These are phyloP conservation scores for Sipha flava DNA, from an alignment of 1,140 invertebrate species.

Conservation along the genomic window DNA sequence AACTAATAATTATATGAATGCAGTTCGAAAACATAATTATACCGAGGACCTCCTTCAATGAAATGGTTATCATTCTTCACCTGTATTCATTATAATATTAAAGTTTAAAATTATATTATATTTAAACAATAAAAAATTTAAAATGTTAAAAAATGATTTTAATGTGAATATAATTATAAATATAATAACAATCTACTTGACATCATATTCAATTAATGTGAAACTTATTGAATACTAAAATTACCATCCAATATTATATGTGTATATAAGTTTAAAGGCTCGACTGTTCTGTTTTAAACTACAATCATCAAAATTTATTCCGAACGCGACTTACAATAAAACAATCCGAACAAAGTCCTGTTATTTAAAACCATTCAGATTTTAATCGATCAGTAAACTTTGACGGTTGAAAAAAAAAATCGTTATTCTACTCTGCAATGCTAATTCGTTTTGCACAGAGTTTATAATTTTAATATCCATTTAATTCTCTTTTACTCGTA, in stretches of 20 bases:
- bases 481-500: background rate
- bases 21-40: too few species aligned
- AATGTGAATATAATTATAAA: background rate
- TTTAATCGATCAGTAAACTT: background rate
- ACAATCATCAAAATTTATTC: background rate
- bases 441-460: background rate
- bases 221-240: background rate
- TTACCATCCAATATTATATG: background rate
- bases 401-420: background rate
- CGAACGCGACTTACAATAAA: background rate
- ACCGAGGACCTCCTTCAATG: too few species aligned
- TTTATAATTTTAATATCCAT: background rate
- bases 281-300: background rate
- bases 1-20: too few species aligned
- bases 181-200: background rate
- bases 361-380: background rate
- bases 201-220: background rate
- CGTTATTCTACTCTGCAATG: background rate
- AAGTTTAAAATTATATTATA: too few species aligned
- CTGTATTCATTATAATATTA: too few species aligned
- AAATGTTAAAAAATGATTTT: background rate
- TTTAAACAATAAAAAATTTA: too few species aligned
- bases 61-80: too few species aligned
- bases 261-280: background rate
- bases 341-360: background rate